phyloP scores from a whole-genome alignment of 2,797 vertebrate genomes.

The Coranthus polyacanthus region DNA sequence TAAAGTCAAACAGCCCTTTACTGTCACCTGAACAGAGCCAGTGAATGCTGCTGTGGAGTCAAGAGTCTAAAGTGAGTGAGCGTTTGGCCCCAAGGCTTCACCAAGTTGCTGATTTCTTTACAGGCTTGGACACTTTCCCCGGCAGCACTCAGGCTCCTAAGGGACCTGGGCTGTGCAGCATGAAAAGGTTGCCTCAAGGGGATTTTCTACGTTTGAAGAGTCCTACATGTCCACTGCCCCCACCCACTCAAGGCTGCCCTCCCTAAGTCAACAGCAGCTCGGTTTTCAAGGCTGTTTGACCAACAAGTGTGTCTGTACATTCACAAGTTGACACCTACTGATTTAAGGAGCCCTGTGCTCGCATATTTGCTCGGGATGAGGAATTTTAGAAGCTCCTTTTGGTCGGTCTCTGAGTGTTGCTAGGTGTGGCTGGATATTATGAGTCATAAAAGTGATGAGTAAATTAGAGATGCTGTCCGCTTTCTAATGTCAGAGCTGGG shows the following conservation, averaged over 20 bases:
- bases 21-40: too few relatives aligned
- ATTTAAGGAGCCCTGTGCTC: slow-evolving; percentile 69
- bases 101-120: slow-evolving; percentile 42
- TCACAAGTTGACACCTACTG: slow-evolving; percentile 81
- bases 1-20: too few relatives aligned
- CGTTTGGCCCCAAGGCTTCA: slow-evolving; percentile 45
- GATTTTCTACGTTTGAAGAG: slow-evolving; percentile 63
- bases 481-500: slow-evolving; percentile 28
- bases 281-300: slow-evolving; percentile 77
- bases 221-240: slow-evolving; percentile 61
- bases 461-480: slow-evolving; percentile 42
- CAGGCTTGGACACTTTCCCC: slow-evolving; percentile 72
- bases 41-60: too few relatives aligned
- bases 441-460: slow-evolving; percentile 54
- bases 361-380: slow-evolving; percentile 67
- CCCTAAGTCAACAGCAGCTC: slow-evolving; percentile 79
- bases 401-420: slow-evolving; percentile 49
- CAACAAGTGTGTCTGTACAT: slow-evolving; percentile 79
- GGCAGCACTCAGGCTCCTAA: slow-evolving; percentile 76
- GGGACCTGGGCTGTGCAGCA: slow-evolving; percentile 69
- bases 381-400: slow-evolving; percentile 66
- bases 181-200: slow-evolving; percentile 77
- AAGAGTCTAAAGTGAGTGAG: slow-evolving; percentile 34
- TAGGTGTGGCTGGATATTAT: slow-evolving; percentile 47
- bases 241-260: slow-evolving; percentile 66